Conservation (phyloP, 1,140 invertebrate genomes). For the Sinella curviseta region DNA sequence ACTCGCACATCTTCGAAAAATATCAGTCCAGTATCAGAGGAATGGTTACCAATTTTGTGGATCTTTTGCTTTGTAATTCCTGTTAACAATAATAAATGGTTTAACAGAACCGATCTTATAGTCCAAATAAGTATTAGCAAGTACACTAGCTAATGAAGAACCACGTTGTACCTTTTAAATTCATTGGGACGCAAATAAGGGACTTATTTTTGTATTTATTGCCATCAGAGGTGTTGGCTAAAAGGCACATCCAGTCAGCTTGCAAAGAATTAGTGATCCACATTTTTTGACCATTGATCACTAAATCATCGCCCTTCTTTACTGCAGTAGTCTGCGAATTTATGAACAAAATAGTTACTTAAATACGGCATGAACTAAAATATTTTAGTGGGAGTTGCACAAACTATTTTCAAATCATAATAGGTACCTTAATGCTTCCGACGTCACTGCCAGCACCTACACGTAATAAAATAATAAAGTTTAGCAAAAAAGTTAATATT, state of each 20-base stretch:
- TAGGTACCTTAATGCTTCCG: constrained; percentile 55
- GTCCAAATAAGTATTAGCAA: not conserved
- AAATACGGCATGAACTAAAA: not conserved
- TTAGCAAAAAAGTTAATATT: not conserved
- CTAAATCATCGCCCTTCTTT: constrained; percentile 58
- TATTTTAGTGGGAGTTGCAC: not conserved
- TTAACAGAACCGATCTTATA: not conserved
- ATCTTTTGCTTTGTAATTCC: constrained; percentile 52
- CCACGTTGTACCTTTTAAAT: constrained; percentile 56
- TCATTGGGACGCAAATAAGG: constrained; percentile 63
- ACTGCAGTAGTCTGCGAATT: constrained; percentile 57
- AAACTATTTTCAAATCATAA: not conserved
- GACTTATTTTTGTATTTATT: constrained; percentile 61
- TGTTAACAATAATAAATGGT: constrained; percentile 27
- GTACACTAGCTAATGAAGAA: constrained; percentile 14
- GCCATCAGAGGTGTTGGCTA: constrained; percentile 59
- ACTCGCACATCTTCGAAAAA: constrained; percentile 63
- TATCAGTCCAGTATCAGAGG: constrained; percentile 62
- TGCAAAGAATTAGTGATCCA: constrained; percentile 64
- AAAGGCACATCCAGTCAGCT: constrained; percentile 63
- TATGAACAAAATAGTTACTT: constrained; percentile 24
- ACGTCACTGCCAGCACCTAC: constrained; percentile 62
- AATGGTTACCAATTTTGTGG: constrained; percentile 61
- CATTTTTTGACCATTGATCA: constrained; percentile 65
- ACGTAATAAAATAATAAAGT: not conserved